Evolutionary conservation across 2,113 vertebrate genomes (phyloP).

Genomic region (Salvelinus sp.): DNA sequence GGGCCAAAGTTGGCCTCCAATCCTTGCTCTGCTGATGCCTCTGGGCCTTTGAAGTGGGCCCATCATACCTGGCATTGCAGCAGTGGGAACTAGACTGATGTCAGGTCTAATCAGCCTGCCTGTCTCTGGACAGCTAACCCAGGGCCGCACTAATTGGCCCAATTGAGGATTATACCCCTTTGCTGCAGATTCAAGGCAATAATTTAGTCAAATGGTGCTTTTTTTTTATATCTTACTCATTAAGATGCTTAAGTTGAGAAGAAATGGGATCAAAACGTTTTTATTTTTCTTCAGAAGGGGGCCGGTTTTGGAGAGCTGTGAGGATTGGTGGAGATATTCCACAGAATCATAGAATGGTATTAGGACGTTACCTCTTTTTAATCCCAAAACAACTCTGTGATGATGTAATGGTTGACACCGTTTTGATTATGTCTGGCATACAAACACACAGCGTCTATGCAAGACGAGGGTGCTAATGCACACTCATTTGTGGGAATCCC

Average conservation of each 20-base stretch:
- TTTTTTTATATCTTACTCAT: constrained; percentile 80
- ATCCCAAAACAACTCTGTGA: no score
- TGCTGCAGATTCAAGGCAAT: constrained; percentile 87
- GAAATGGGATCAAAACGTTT: constrained; percentile 82
- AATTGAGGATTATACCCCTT: constrained; percentile 91
- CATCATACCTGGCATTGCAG: constrained; percentile 91
- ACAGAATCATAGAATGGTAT: no score
- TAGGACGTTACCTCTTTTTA: constrained; percentile 59
- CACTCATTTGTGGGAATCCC: no score
- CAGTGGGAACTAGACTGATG: constrained; percentile 90
- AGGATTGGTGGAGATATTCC: neutral
- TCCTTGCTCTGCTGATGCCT: constrained; percentile 89
- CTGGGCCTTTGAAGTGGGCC: constrained; percentile 90
- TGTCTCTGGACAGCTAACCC: constrained; percentile 80
- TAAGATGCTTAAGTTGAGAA: constrained; percentile 84
- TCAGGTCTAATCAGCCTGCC: constrained; percentile 88
- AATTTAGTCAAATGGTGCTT: constrained; percentile 88
- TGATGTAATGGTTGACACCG: no score
- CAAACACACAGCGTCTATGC: no score
- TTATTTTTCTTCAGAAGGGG: constrained; percentile 21
- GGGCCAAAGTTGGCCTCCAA: constrained; percentile 89
- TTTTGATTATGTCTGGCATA: no score
- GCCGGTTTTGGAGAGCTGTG: neutral
- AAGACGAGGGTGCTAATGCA: no score
- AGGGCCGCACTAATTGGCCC: constrained; percentile 89